Base-by-base conservation (phyloP, 2,888 invertebrate genomes). In the Cantharis rustica region DNA sequence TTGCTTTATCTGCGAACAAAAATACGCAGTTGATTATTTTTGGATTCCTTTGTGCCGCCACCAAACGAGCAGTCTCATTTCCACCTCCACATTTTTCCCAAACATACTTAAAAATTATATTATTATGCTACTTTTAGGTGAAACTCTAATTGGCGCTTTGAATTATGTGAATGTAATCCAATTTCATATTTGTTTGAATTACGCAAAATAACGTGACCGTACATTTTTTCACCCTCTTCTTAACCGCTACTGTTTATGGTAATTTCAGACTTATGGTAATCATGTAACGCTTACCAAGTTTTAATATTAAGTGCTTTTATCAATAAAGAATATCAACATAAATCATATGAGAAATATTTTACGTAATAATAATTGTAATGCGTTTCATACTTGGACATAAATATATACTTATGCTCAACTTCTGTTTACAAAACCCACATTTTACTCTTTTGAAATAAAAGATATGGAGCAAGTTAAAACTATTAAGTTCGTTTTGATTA, bases 351-450 rank as follows among this genome's bases (percentile, higher is more conserved):
- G 69, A 70, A 69, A 69, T 74, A 70, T 74, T 47, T 74, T 74
- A 64, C 74, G 74, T 74, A 74, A 74, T 74, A 69, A 63, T 69
- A 63, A 69, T 69, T 74, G 74, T 47, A 74, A 74, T 74, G 64
- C 64, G 47, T 47, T 66, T 66, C 64, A 66, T 47, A 47, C 47
- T 47, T 47, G 47, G 47, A 47, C 47, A n/a, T 47, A 47, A 31
- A 47, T 47, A n/a, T 47, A 47, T 47, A 47, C 47, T 47, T 47
- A 66, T 10, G 23, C 13, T 66, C 64, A 66, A 66, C 64, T 66
- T 17, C 64, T 66, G 64, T 66, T 66, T 66, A 66, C 64, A 17
- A 66, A 31, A 20, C 64, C 64, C 23, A 66, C 64, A 23, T 20
- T 66, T 16, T 66, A 47, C 47, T 47, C 1, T 47, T 47, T 47